These are phyloP conservation scores for Peromyscus aztecus DNA, from an alignment of 2,797 vertebrate species.

Conservation along the genomic window DNA sequence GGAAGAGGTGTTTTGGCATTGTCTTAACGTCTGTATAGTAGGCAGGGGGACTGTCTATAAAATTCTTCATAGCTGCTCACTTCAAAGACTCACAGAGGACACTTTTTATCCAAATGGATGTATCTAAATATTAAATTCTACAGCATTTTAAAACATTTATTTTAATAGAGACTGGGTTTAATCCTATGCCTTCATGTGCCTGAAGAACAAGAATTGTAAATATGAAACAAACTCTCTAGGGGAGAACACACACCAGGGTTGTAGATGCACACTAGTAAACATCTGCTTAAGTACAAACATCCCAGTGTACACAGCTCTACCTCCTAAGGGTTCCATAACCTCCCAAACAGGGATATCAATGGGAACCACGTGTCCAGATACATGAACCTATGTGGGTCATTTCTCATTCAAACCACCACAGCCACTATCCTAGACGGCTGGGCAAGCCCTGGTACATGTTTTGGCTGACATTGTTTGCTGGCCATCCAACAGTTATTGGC, in stretches of 20 bases:
- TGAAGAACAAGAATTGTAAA: neutral
- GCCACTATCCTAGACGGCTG: neutral
- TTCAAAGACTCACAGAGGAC: conserved; percentile 7
- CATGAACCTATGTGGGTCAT: neutral
- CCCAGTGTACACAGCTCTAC: neutral
- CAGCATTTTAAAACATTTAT: neutral
- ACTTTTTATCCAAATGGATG: neutral
- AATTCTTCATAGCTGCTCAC: neutral
- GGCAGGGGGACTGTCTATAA: neutral
- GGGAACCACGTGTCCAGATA: neutral
- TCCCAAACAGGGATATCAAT: neutral
- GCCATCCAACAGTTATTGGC: neutral
- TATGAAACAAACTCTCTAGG: neutral
- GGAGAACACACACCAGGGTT: neutral
- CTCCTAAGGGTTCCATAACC: neutral
- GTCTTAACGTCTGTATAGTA: conserved; percentile 17
- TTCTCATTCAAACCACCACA: neutral
- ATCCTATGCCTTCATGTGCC: neutral
- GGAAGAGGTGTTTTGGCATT: neutral
- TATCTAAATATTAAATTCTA: conserved; percentile 8
- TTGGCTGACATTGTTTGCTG: neutral
- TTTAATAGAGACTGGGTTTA: conserved; percentile 33
- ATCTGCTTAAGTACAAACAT: neutral
- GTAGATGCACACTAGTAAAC: neutral
- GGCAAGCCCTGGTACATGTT: neutral